Evolutionary conservation across 1,140 invertebrate species (phyloP).

Genomic region (Platorchestia sp.): DNA sequence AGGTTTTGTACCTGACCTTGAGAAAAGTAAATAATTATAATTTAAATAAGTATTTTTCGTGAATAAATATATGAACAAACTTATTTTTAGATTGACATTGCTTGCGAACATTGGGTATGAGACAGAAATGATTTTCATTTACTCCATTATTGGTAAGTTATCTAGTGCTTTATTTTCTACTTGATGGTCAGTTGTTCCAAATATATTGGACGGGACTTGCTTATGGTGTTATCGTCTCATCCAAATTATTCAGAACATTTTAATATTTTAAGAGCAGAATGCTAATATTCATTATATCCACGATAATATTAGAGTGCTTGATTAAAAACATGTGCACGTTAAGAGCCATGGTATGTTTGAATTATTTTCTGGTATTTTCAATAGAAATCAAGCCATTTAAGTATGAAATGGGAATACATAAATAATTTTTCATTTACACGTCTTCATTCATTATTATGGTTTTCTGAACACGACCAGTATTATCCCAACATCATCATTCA

Average conservation of each 20-base stretch:
- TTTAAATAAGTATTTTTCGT: background rate
- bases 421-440: background rate
- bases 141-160: background rate
- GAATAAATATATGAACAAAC: background rate
- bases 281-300: too few species aligned
- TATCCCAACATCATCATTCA: background rate
- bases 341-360: too few species aligned
- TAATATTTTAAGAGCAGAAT: too few species aligned
- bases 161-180: background rate
- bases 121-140: background rate
- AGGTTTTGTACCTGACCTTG: background rate
- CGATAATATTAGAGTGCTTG: too few species aligned
- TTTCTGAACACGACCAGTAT: background rate
- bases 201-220: too few species aligned
- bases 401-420: background rate
- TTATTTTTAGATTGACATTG: background rate
- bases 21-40: background rate
- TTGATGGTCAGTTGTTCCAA: background rate
- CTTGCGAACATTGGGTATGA: background rate
- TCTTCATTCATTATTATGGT: background rate
- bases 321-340: too few species aligned
- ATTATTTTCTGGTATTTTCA: background rate
- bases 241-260: too few species aligned
- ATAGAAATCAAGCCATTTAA: background rate
- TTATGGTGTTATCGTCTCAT: too few species aligned